phyloP scores from a whole-genome alignment of 2,888 invertebrate species.

The Therioaphis trifolii region DNA sequence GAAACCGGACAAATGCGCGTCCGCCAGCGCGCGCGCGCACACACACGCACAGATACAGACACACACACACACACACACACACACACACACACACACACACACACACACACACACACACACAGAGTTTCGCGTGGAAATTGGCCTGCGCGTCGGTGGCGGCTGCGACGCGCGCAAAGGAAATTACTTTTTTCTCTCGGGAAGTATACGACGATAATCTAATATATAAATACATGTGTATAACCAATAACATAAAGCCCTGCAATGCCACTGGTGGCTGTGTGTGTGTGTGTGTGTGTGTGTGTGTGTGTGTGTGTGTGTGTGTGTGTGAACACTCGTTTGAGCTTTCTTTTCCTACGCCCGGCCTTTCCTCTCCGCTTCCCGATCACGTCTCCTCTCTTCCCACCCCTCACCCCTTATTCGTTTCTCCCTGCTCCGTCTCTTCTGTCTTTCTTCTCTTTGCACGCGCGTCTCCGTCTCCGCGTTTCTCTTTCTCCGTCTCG shows the following conservation, averaged over 20 bases:
- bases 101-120: too few species aligned
- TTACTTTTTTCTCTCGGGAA: conserved; percentile 30
- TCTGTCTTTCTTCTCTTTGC: neutral
- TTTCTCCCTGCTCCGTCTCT: neutral
- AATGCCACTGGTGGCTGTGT: conserved; percentile 12
- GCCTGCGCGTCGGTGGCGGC: conserved; percentile 2
- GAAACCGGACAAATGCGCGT: conserved; percentile 48
- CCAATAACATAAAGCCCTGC: conserved; percentile 51
- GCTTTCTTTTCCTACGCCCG: neutral
- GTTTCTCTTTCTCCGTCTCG: neutral
- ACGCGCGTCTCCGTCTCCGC: neutral
- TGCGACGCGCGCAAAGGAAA: conserved; percentile 14
- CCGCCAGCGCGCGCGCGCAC: neutral
- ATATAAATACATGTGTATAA: neutral
- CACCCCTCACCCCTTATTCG: neutral
- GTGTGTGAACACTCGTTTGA: neutral
- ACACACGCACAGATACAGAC: too few species aligned
- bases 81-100: too few species aligned
- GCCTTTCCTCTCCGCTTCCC: neutral
- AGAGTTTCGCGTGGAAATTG: conserved; percentile 26
- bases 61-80: too few species aligned
- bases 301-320: neutral
- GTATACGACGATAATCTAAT: neutral
- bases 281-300: neutral
- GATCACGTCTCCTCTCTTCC: too few species aligned